Conservation (phyloP, 2,797 vertebrate species). For the Paramormyrops hopkinsi region DNA sequence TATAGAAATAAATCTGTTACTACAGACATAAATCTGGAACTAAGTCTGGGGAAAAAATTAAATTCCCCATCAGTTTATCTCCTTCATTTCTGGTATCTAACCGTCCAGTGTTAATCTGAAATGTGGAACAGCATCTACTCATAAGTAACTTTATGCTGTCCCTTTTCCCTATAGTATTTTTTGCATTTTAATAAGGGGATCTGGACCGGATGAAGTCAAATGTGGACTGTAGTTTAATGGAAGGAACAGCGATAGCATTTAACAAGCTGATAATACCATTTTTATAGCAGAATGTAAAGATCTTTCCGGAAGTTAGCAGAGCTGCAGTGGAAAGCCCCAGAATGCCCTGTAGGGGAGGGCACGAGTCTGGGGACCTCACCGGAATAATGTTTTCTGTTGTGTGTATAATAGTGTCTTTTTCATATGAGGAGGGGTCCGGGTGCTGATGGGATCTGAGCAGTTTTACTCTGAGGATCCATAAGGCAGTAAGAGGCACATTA, state of each 20-base stretch:
- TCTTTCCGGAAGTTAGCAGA: not conserved
- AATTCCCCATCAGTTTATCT: not conserved
- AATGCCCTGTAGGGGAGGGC: not conserved
- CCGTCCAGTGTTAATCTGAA: not conserved
- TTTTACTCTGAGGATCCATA: not conserved
- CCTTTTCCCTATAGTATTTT: not conserved
- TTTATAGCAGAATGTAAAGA: not conserved
- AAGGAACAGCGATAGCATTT: not conserved
- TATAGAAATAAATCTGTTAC: not conserved
- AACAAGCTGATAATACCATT: not conserved
- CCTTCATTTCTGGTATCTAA: not conserved
- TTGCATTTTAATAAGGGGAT: not conserved
- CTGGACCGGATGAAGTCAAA: not conserved
- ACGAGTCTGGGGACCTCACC: not conserved
- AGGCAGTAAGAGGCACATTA: not conserved
- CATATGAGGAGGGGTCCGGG: not conserved
- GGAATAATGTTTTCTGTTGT: not conserved
- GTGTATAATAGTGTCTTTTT: not conserved
- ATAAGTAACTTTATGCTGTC: not conserved
- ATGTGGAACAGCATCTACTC: not conserved
- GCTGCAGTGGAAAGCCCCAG: not conserved
- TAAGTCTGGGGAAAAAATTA: not conserved
- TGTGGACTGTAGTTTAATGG: not conserved
- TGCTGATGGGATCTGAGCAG: slow-evolving; percentile 10
- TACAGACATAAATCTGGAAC: not conserved